phyloP scores from a whole-genome alignment of 2,888 invertebrate species.

The Eupelmus urozonus region DNA sequence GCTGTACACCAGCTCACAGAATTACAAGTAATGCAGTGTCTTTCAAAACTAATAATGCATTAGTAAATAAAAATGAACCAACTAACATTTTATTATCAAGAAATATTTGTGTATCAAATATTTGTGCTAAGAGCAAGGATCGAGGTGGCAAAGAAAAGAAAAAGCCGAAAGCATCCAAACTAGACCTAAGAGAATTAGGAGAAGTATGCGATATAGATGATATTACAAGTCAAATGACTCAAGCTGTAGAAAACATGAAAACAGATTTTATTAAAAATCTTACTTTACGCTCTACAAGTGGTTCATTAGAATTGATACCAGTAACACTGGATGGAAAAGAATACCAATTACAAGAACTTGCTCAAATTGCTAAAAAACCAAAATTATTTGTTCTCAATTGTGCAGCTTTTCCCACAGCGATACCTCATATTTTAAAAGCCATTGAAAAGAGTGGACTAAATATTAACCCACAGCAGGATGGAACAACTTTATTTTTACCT shows the following conservation, averaged over 20 bases:
- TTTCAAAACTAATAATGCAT: conserved; percentile 9
- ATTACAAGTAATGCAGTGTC: not conserved
- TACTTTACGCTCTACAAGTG: conserved; percentile 87
- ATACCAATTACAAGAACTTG: conserved; percentile 91
- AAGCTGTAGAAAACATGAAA: conserved; percentile 85
- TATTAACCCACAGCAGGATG: conserved; percentile 96
- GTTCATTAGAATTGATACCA: conserved; percentile 87
- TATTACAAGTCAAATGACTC: conserved; percentile 84
- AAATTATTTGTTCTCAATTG: conserved; percentile 92
- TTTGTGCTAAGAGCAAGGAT: conserved; percentile 65
- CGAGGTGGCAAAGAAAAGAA: conserved; percentile 71
- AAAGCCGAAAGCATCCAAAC: conserved; percentile 79
- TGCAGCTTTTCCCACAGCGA: conserved; percentile 90
- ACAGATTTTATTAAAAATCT: conserved; percentile 89
- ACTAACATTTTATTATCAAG: conserved; percentile 16
- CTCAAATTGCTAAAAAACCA: conserved; percentile 91
- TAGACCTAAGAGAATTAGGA: conserved; percentile 85
- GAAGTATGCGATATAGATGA: conserved; percentile 85
- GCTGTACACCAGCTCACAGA: not conserved
- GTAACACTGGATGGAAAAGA: conserved; percentile 88
- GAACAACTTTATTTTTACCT: conserved; percentile 91
- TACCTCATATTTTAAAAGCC: conserved; percentile 87
- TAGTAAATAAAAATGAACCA: not conserved
- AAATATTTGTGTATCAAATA: conserved; percentile 38
- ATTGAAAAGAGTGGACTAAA: conserved; percentile 91